These are phyloP conservation scores for Lasioglossum zephyrum DNA, from an alignment of 2,888 invertebrate genomes.

Conservation along the genomic window DNA sequence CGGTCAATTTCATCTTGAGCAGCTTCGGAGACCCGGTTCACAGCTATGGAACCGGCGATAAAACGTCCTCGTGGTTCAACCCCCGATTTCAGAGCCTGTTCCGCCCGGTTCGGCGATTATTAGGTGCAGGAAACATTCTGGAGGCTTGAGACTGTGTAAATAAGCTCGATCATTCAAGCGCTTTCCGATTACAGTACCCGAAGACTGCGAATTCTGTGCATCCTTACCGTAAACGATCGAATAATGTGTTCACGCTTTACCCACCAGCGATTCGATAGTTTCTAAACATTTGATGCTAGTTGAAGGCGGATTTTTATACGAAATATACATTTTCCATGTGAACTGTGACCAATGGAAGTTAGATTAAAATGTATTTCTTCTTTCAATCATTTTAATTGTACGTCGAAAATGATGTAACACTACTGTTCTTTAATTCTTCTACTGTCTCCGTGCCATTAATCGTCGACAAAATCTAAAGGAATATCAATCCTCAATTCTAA, in stretches of 20 bases:
- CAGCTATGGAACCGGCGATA: neutral
- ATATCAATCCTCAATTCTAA: neutral
- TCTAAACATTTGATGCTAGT: neutral
- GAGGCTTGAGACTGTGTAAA: neutral
- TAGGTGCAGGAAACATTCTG: neutral
- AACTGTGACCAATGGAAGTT: neutral
- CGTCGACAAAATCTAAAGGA: too few species aligned
- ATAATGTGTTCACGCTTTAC: neutral
- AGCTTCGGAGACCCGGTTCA: conserved; percentile 25
- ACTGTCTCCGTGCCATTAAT: neutral
- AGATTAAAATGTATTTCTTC: neutral
- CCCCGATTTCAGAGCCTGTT: neutral
- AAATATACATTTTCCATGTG: neutral
- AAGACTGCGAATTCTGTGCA: neutral
- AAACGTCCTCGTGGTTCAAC: neutral
- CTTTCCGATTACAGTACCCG: neutral
- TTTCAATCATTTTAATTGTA: neutral
- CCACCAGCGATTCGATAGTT: neutral
- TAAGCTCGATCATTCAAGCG: neutral
- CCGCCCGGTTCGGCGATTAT: neutral
- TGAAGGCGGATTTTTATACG: neutral
- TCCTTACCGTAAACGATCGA: neutral
- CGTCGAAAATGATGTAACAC: neutral
- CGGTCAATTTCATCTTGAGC: conserved; percentile 38
- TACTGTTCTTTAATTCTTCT: neutral